Conservation (phyloP, 2,888 invertebrate species). For the Sesia bembeciformis region DNA sequence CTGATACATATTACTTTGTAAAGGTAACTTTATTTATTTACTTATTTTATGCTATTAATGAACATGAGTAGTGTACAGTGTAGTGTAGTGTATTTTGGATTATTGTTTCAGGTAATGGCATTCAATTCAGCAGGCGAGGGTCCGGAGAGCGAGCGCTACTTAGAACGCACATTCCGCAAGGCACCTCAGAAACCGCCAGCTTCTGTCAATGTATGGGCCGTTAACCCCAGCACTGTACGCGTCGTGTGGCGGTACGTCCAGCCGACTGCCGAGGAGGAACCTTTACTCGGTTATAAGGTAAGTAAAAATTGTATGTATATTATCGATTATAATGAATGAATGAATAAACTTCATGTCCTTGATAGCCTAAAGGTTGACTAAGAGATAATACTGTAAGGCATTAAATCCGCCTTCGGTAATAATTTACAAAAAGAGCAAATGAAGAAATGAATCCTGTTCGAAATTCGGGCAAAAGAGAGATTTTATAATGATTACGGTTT, state of each 20-base stretch:
- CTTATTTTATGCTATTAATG: too few species aligned
- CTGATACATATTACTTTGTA: constrained; percentile 94
- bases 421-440: too few species aligned
- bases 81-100: too few species aligned
- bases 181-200: constrained; percentile 97
- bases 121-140: constrained; percentile 97
- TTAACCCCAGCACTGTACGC: constrained; percentile 89
- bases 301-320: constrained; percentile 1
- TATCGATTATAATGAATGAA: too few species aligned
- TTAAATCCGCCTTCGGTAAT: too few species aligned
- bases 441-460: too few species aligned
- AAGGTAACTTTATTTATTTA: constrained; percentile 66
- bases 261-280: constrained; percentile 92
- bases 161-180: constrained; percentile 90
- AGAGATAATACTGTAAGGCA: too few species aligned
- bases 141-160: constrained; percentile 92
- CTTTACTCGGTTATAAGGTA: constrained; percentile 93
- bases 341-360: too few species aligned
- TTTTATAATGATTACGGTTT: too few species aligned
- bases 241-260: constrained; percentile 96
- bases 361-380: too few species aligned
- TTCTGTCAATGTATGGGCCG: constrained; percentile 87
- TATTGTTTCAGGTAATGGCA: constrained; percentile 81
- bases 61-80: too few species aligned
- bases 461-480: too few species aligned